phyloP scores from a whole-genome alignment of 1,140 invertebrate species.

The Lordiphosa collinella region DNA sequence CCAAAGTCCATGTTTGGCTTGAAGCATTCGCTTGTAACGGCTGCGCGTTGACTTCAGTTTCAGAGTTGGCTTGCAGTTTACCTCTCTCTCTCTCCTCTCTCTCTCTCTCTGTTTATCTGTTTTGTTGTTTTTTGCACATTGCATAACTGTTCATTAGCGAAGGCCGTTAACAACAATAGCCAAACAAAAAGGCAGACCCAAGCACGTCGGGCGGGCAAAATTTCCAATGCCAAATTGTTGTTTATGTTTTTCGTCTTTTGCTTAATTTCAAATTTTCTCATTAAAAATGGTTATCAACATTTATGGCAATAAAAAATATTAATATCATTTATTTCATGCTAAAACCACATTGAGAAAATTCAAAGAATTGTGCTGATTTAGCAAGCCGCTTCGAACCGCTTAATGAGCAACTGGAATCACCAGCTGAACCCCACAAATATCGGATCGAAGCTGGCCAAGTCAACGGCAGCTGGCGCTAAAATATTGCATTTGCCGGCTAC shows the following conservation, averaged over 20 bases:
- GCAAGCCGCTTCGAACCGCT: too few relatives aligned
- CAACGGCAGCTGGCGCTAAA: constrained; percentile 1
- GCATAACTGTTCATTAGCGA: constrained; percentile 74
- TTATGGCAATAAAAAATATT: too few relatives aligned
- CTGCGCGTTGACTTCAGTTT: neutral
- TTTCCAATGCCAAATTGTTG: too few relatives aligned
- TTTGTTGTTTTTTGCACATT: constrained; percentile 60
- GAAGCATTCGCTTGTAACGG: constrained; percentile 46
- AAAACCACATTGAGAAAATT: too few relatives aligned
- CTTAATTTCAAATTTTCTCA: too few relatives aligned
- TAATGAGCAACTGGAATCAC: too few relatives aligned
- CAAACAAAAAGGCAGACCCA: constrained; percentile 14
- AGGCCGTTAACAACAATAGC: constrained; percentile 56
- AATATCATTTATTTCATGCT: too few relatives aligned
- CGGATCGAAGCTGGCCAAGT: constrained; percentile 9
- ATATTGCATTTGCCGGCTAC: neutral
- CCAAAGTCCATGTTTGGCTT: constrained; percentile 41
- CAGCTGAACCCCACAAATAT: neutral
- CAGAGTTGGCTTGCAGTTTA: constrained; percentile 5
- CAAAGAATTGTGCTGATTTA: too few relatives aligned
- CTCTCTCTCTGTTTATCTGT: constrained; percentile 10
- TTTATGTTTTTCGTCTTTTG: too few relatives aligned
- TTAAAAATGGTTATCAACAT: too few relatives aligned
- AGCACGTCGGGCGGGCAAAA: constrained; percentile 36
- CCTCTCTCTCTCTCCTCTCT: constrained; percentile 3